Evolutionary conservation across 2,113 vertebrate species (phyloP).

Genomic region (Poicephalus gulielmi): DNA sequence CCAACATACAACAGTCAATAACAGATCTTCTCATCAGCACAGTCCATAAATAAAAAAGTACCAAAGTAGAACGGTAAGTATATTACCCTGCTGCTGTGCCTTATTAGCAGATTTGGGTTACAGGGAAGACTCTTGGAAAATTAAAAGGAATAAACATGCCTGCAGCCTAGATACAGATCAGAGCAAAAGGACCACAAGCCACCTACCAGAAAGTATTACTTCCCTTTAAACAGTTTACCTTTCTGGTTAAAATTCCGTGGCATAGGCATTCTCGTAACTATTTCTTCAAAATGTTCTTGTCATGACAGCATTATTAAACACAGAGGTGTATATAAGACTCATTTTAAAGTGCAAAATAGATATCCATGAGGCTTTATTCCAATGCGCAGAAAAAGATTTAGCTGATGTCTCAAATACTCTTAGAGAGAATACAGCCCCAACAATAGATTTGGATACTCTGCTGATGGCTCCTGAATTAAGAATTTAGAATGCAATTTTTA

Average conservation of each 20-base stretch:
- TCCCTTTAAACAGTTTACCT: neutral
- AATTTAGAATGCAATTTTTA: neutral
- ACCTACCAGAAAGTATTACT: neutral
- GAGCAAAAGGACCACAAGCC: neutral
- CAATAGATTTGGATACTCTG: neutral
- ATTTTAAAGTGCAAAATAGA: neutral
- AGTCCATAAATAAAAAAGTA: neutral
- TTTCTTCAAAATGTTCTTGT: neutral
- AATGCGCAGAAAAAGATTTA: neutral
- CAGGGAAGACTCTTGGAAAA: neutral
- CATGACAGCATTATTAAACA: neutral
- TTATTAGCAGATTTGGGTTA: neutral
- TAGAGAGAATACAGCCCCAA: neutral
- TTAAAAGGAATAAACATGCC: neutral
- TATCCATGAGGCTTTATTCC: neutral
- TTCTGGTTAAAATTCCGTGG: neutral
- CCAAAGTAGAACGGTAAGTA: neutral
- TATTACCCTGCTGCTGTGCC: neutral
- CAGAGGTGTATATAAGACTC: neutral
- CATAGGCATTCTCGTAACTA: neutral
- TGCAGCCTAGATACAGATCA: neutral
- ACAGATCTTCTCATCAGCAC: neutral
- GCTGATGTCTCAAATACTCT: neutral
- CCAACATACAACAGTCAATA: constrained; percentile 6
- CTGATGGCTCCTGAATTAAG: neutral